A percentile compares a stretch with the other conserved stretches of the same genome.
Evolutionary conservation across 2,113 vertebrate genomes (phyloP).

Genomic region (Asarcornis scutulata): DNA sequence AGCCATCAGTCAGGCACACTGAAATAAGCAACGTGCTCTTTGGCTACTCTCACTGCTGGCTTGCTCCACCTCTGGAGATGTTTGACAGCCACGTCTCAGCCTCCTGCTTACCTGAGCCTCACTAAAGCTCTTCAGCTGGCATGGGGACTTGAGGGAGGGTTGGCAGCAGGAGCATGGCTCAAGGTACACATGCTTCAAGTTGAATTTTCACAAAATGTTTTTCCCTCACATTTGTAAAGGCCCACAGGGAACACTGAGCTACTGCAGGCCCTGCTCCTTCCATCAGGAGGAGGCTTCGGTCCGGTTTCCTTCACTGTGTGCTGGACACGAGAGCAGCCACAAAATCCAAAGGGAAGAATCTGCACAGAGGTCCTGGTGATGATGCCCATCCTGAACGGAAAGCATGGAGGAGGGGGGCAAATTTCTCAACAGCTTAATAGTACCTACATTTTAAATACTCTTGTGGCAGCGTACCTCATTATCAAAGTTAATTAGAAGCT

Average conservation of each 20-base stretch:
- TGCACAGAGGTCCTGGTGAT: background rate
- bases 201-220: background rate
- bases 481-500: background rate
- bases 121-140: background rate
- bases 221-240: background rate
- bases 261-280: background rate
- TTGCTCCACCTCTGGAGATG: background rate
- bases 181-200: background rate
- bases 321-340: background rate
- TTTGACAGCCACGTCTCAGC: background rate
- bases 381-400: background rate
- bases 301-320: background rate
- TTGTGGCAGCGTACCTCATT: background rate
- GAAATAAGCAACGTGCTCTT: background rate
- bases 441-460: background rate
- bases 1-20: background rate
- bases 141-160: background rate
- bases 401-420: fast-evolving
- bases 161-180: background rate
- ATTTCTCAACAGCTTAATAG: background rate
- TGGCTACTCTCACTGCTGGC: background rate
- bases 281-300: background rate
- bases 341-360: background rate
- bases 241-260: background rate
- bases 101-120: background rate